Conservation (phyloP, 1,140 invertebrate genomes). For the Zaprionus tsacasi region DNA sequence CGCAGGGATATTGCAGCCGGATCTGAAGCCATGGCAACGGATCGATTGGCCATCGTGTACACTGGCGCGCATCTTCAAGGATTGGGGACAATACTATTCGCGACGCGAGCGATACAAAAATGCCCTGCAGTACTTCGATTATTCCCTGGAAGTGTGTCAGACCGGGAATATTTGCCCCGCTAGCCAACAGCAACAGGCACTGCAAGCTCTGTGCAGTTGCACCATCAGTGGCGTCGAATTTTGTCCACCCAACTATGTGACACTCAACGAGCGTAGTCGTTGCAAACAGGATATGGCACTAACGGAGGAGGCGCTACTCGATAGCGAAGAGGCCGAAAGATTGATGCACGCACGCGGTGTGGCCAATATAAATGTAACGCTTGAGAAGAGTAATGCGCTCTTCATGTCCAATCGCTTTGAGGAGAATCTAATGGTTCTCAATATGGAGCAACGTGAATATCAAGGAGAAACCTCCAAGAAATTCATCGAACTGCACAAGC, state of each 20-base stretch:
- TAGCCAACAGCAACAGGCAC: neutral
- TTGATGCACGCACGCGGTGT: neutral
- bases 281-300: slow-evolving; percentile 29
- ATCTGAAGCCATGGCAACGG: slow-evolving; percentile 55
- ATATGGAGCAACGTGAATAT: slow-evolving; percentile 17
- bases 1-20: slow-evolving; percentile 2
- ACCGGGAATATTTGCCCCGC: no score
- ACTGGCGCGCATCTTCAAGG: slow-evolving; percentile 41
- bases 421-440: slow-evolving; percentile 22
- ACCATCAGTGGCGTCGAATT: no score
- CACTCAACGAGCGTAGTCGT: slow-evolving; percentile 6
- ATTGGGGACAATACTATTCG: slow-evolving; percentile 54
- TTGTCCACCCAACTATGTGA: neutral
- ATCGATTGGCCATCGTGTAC: slow-evolving; percentile 46
- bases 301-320: slow-evolving; percentile 28
- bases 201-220: no score
- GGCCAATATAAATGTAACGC: neutral
- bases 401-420: slow-evolving; percentile 55
- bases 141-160: slow-evolving; percentile 1
- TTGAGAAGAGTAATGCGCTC: slow-evolving; percentile 39
- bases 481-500: slow-evolving; percentile 2
- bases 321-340: slow-evolving; percentile 24
- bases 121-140: slow-evolving; percentile 25
- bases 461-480: neutral
- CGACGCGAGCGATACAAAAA: slow-evolving; percentile 8